These are phyloP conservation scores for Asteroscopus sphinx DNA, from an alignment of 2,888 invertebrate genomes.

Conservation along the genomic window DNA sequence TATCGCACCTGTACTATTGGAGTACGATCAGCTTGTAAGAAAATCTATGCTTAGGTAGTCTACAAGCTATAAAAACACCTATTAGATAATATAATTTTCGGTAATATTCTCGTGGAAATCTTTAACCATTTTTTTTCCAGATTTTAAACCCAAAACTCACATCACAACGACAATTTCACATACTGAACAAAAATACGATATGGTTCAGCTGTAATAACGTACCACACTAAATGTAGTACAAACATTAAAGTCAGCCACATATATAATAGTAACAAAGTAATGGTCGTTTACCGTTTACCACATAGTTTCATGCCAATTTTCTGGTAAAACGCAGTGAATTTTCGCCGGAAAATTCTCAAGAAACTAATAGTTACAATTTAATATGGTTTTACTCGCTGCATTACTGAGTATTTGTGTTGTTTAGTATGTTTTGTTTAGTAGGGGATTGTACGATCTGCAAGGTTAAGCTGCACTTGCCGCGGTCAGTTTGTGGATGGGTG, in stretches of 20 bases:
- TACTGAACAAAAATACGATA: background rate
- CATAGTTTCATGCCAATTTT: slow-evolving; percentile 45
- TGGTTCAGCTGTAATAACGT: slow-evolving; percentile 20
- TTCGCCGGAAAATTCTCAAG: slow-evolving; percentile 34
- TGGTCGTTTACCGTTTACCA: slow-evolving; percentile 38
- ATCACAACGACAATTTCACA: slow-evolving; percentile 9
- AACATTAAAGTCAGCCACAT: slow-evolving; percentile 30
- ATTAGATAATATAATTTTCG: no score
- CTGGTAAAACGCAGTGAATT: slow-evolving; percentile 24
- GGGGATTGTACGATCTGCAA: no score
- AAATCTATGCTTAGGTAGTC: no score
- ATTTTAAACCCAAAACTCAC: background rate
- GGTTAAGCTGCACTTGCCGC: no score
- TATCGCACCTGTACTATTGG: no score
- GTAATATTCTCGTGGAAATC: no score
- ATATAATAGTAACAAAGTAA: slow-evolving; percentile 45
- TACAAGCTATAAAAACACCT: no score
- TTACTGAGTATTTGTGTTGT: slow-evolving; percentile 5
- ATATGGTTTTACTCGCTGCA: background rate
- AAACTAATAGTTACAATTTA: slow-evolving; percentile 10
- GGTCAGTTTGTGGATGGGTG: no score
- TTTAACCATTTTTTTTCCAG: no score
- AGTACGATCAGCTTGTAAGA: no score
- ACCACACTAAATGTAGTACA: slow-evolving; percentile 22
- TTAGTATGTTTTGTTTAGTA: background rate